These are phyloP conservation scores for Artibeus jamaicensis DNA, from an alignment of 2,797 vertebrate species.

Conservation along the genomic window DNA sequence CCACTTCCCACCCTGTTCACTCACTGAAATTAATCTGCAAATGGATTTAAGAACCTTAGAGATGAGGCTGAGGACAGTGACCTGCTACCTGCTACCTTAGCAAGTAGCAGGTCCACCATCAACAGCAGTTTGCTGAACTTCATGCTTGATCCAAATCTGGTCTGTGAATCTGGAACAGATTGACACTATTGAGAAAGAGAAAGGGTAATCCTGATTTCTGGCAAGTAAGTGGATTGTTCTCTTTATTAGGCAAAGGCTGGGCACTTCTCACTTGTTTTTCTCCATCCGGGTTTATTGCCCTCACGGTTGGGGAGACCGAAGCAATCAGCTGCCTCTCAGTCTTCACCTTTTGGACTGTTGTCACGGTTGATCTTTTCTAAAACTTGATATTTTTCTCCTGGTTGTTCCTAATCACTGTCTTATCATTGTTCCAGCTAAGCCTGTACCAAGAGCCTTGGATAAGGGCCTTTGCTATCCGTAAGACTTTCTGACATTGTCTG, in stretches of 20 bases:
- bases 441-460: not conserved
- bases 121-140: not conserved
- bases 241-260: constrained; percentile 15
- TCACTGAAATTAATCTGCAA: not conserved
- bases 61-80: not conserved
- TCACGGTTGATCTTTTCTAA: constrained; percentile 45
- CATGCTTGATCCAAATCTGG: not conserved
- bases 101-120: not conserved
- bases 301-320: not conserved
- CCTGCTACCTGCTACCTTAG: not conserved
- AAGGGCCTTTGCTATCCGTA: constrained; percentile 18
- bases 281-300: not conserved
- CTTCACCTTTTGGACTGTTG: constrained; percentile 23
- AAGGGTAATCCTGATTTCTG: not conserved
- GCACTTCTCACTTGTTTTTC: not conserved
- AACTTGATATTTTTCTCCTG: not conserved
- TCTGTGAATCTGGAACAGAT: not conserved
- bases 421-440: constrained; percentile 8
- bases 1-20: not conserved
- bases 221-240: not conserved
- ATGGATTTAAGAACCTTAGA: not conserved
- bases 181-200: not conserved
- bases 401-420: constrained; percentile 43
- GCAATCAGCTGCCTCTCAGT: constrained; percentile 48
- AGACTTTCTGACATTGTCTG: constrained; percentile 22